These are phyloP conservation scores for Venusia cambrica DNA, from an alignment of 2,888 invertebrate genomes.

Conservation along the genomic window DNA sequence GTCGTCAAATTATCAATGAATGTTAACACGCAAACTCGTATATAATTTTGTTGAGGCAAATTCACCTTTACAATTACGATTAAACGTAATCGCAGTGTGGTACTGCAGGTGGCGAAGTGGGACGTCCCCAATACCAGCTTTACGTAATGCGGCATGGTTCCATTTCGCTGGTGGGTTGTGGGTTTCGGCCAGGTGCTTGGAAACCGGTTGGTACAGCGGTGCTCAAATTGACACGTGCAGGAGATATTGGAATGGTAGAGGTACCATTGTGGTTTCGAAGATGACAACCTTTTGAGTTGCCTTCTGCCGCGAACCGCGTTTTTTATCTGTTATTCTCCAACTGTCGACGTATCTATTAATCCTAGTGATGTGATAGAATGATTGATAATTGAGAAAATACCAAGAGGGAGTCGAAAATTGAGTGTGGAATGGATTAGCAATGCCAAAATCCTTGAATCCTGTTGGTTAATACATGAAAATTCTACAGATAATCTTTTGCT, in stretches of 20 bases:
- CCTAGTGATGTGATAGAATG: too few species aligned
- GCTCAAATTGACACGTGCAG: constrained; percentile 14
- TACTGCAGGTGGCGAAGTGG: constrained; percentile 34
- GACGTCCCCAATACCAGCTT: constrained; percentile 30
- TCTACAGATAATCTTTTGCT: too few species aligned
- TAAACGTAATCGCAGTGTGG: constrained; percentile 23
- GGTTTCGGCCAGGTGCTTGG: constrained; percentile 14
- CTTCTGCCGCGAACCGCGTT: too few species aligned
- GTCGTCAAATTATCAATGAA: constrained; percentile 2
- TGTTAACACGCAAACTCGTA: constrained; percentile 5
- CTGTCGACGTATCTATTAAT: too few species aligned
- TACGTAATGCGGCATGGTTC: constrained; percentile 30
- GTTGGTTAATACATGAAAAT: too few species aligned
- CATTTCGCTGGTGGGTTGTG: constrained; percentile 17
- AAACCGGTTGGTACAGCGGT: constrained; percentile 23
- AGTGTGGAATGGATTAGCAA: too few species aligned
- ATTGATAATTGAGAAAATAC: too few species aligned
- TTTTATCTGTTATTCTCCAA: too few species aligned
- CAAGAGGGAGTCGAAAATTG: too few species aligned
- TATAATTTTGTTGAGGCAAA: constrained; percentile 9
- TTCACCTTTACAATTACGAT: constrained; percentile 14
- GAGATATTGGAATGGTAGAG: neutral
- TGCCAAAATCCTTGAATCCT: too few species aligned
- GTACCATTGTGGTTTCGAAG: constrained; percentile 2
- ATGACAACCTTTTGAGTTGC: too few species aligned